Conservation (phyloP, 1,140 invertebrate genomes). For the Drosophila pruinosa region DNA sequence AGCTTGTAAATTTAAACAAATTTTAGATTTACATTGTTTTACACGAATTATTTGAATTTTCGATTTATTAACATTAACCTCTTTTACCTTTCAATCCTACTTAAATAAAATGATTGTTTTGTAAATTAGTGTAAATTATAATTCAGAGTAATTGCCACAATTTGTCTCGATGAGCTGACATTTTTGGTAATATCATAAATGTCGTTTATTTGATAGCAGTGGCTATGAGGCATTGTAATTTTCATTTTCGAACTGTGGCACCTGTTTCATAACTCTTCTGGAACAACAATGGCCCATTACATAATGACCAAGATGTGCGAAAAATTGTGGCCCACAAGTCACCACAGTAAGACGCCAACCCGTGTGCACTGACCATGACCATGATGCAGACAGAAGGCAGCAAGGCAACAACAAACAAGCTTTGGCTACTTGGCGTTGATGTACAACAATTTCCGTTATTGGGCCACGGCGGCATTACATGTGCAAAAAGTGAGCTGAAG, state of each 20-base stretch:
- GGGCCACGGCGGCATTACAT: conserved; percentile 58
- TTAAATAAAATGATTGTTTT: no score
- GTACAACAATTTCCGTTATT: conserved; percentile 78
- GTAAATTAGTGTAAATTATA: no score
- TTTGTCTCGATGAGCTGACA: conserved; percentile 34
- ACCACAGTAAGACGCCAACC: conserved; percentile 20
- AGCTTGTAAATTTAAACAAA: no score
- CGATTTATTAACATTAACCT: no score
- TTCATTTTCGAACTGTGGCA: conserved; percentile 24
- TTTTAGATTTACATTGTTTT: no score
- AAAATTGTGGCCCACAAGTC: conserved; percentile 64
- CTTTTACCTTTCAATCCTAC: no score
- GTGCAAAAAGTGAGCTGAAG: conserved; percentile 63
- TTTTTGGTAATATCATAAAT: conserved; percentile 50
- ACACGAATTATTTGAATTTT: no score
- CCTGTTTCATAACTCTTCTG: conserved; percentile 66
- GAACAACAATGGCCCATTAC: conserved; percentile 62
- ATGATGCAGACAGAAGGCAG: conserved; percentile 48
- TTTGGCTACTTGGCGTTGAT: conserved; percentile 60
- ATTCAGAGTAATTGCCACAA: background rate
- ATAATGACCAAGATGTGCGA: conserved; percentile 70
- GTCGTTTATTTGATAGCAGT: conserved; percentile 53
- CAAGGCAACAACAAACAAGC: conserved; percentile 15
- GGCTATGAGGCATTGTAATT: conserved; percentile 40
- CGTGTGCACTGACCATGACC: conserved; percentile 82